Evolutionary conservation across 2,797 vertebrate genomes (phyloP).

Genomic region (Ptychadena robeensis): DNA sequence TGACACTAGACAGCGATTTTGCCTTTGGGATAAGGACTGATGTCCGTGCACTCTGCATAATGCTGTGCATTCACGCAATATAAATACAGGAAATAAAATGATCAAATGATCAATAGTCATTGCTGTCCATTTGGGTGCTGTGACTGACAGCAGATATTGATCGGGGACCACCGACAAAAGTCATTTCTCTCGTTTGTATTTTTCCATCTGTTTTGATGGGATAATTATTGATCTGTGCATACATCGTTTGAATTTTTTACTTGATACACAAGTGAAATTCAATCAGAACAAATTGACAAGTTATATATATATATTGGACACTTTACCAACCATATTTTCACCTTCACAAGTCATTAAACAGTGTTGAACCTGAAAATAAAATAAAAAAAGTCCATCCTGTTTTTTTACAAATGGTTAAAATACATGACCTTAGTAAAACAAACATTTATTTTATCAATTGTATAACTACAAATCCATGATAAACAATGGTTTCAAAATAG

Average conservation of each 20-base stretch:
- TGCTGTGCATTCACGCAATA: not conserved
- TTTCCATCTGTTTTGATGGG: not conserved
- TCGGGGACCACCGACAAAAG: not conserved
- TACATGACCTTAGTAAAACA: not conserved
- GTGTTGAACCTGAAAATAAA: too few species aligned
- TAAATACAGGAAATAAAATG: not conserved
- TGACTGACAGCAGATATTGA: not conserved
- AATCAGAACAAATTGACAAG: not conserved
- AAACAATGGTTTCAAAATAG: not conserved
- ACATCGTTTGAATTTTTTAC: not conserved
- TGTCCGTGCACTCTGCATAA: not conserved
- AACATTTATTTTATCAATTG: constrained; percentile 5
- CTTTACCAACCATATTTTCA: not conserved
- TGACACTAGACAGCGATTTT: too few species aligned
- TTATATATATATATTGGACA: not conserved
- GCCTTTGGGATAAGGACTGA: too few species aligned
- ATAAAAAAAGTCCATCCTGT: too few species aligned
- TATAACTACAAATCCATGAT: not conserved
- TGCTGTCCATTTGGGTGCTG: not conserved
- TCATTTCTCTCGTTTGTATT: not conserved
- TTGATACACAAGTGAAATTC: not conserved
- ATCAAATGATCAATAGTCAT: not conserved
- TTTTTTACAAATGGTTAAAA: not conserved
- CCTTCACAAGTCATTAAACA: not conserved
- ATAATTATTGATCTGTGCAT: not conserved